Percentiles rank a stretch among this genome's conserved stretches.
phyloP scores from a whole-genome alignment of 1,140 invertebrate genomes.

The Penaeus indicus region DNA sequence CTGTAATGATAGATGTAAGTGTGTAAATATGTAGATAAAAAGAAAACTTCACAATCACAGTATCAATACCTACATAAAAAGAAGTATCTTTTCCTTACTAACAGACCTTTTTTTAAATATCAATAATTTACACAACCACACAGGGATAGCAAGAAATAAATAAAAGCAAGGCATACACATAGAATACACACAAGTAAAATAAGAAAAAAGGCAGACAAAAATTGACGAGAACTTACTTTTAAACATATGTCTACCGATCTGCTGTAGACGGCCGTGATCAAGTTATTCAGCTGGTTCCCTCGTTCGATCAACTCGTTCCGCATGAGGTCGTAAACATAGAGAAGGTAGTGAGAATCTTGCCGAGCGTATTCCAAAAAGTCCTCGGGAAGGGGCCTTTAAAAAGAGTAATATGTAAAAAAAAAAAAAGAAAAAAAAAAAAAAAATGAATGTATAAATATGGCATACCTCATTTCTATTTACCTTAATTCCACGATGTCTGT shows the following conservation, averaged over 20 bases:
- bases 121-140: too few relatives aligned
- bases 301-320: slow-evolving; percentile 82
- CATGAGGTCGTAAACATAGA: slow-evolving; percentile 91
- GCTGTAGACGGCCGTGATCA: slow-evolving; percentile 80
- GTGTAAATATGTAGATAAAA: too few relatives aligned
- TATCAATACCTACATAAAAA: slow-evolving; percentile 13
- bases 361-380: slow-evolving; percentile 91
- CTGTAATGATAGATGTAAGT: slow-evolving; percentile 69
- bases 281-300: slow-evolving; percentile 79
- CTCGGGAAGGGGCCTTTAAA: slow-evolving; percentile 83
- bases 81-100: background rate
- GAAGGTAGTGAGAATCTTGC: slow-evolving; percentile 94
- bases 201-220: background rate
- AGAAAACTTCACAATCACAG: slow-evolving; percentile 49
- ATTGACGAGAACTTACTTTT: slow-evolving; percentile 70
- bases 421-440: slow-evolving; percentile 19
- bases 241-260: slow-evolving; percentile 82
- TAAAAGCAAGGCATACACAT: too few relatives aligned
- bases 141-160: too few relatives aligned
- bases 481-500: too few relatives aligned
- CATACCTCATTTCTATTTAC: too few relatives aligned
- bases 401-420: slow-evolving; percentile 26
- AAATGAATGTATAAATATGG: slow-evolving; percentile 30
- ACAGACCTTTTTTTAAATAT: background rate
- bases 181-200: too few relatives aligned